Percentiles rank a stretch among this genome's conserved stretches.
Evolutionary conservation across 2,888 invertebrate genomes (phyloP).

Genomic region (Lobophora halterata): DNA sequence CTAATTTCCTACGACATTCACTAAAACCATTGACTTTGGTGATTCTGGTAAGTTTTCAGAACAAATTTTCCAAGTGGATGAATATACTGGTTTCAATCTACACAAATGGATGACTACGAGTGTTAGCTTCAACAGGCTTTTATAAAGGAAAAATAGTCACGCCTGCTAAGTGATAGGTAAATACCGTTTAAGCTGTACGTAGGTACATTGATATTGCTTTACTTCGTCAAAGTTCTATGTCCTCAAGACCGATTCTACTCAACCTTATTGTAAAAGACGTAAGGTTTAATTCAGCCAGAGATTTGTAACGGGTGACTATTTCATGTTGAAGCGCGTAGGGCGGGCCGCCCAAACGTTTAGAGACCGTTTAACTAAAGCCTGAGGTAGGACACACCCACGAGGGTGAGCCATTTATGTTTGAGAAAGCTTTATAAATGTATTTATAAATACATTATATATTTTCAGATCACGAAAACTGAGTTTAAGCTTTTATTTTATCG

Average conservation of each 20-base stretch:
- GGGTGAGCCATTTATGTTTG: slow-evolving; percentile 36
- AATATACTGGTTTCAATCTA: no score
- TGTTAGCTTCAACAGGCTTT: slow-evolving; percentile 21
- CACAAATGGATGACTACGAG: no score
- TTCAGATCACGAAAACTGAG: no score
- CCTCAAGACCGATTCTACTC: slow-evolving; percentile 16
- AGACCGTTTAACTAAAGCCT: slow-evolving; percentile 72
- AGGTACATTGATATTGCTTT: slow-evolving; percentile 51
- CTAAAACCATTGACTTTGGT: no score
- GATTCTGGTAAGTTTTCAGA: no score
- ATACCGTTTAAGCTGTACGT: slow-evolving; percentile 68
- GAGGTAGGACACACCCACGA: slow-evolving; percentile 71
- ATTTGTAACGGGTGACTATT: slow-evolving; percentile 38
- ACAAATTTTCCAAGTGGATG: no score
- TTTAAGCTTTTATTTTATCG: slow-evolving; percentile 13
- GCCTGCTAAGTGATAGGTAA: slow-evolving; percentile 52
- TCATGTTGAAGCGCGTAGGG: slow-evolving; percentile 64
- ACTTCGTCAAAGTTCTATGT: slow-evolving; percentile 54
- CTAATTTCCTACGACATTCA: no score
- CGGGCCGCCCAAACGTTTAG: slow-evolving; percentile 81
- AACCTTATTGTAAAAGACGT: slow-evolving; percentile 31
- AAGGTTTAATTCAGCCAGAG: slow-evolving; percentile 41
- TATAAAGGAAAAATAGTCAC: slow-evolving; percentile 57
- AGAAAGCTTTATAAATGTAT: no score
- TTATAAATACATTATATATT: no score